phyloP scores from a whole-genome alignment of 2,797 vertebrate genomes.

The Bradypodion ventrale region DNA sequence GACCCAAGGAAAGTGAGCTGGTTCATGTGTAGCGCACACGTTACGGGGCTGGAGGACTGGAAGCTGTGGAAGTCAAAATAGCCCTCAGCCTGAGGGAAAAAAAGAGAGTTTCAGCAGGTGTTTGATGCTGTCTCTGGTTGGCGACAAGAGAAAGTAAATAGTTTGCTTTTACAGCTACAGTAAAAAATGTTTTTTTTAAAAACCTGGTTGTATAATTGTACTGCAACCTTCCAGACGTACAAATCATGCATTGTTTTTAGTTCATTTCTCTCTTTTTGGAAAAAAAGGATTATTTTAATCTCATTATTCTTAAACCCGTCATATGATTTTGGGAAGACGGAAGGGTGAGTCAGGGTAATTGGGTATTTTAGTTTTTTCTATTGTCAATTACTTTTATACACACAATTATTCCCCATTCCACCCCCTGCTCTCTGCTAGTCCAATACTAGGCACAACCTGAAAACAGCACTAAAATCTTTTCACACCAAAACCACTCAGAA shows the following conservation, averaged over 20 bases:
- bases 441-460: neutral
- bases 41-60: no score
- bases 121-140: no score
- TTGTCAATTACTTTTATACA: neutral
- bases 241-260: constrained; percentile 7
- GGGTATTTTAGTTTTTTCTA: neutral
- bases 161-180: neutral
- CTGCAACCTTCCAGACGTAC: constrained; percentile 1
- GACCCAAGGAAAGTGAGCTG: no score
- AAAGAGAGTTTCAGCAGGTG: no score
- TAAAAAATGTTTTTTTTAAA: neutral
- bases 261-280: neutral
- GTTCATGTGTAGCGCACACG: no score
- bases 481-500: constrained; percentile 2
- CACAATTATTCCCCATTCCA: no score
- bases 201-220: neutral
- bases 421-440: neutral
- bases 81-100: no score
- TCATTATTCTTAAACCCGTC: constrained; percentile 26
- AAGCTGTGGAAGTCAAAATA: no score
- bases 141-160: neutral
- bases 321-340: neutral
- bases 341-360: neutral
- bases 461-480: neutral
- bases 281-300: constrained; percentile 32